Percentiles rank a stretch among this genome's conserved stretches.
Conservation (phyloP, 1,140 invertebrate genomes). For the Adelges cooleyi region DNA sequence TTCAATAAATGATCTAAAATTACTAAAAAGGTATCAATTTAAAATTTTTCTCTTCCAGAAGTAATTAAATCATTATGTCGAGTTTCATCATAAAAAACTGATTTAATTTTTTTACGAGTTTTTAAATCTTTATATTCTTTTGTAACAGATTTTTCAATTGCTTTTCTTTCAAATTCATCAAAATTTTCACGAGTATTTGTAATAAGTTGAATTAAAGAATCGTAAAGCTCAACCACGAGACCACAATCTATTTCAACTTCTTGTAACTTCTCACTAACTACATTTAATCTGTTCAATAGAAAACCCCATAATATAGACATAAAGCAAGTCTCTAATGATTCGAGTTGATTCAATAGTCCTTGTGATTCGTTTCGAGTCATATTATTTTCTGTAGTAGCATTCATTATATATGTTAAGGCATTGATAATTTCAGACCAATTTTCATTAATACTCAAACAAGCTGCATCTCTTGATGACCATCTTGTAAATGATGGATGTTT, state of each 20-base stretch:
- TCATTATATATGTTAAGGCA: background rate
- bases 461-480: background rate
- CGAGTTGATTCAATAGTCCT: background rate
- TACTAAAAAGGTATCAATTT: background rate
- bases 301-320: background rate
- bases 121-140: background rate
- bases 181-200: background rate
- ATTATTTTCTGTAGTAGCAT: background rate
- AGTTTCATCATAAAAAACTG: background rate
- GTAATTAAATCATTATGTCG: background rate
- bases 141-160: background rate
- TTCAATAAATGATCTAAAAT: background rate
- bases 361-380: background rate
- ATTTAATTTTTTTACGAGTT: background rate
- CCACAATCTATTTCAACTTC: slow-evolving; percentile 12
- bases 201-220: background rate
- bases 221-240: background rate
- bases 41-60: background rate
- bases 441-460: background rate
- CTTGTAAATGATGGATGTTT: background rate
- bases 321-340: background rate
- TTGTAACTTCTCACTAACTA: background rate
- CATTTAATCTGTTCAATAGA: background rate
- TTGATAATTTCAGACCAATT: slow-evolving; percentile 1
- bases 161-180: background rate